A percentile compares a stretch with the other conserved stretches of the same genome.
Conservation (phyloP, 1,140 invertebrate species). For the Drosophila bifasciata region DNA sequence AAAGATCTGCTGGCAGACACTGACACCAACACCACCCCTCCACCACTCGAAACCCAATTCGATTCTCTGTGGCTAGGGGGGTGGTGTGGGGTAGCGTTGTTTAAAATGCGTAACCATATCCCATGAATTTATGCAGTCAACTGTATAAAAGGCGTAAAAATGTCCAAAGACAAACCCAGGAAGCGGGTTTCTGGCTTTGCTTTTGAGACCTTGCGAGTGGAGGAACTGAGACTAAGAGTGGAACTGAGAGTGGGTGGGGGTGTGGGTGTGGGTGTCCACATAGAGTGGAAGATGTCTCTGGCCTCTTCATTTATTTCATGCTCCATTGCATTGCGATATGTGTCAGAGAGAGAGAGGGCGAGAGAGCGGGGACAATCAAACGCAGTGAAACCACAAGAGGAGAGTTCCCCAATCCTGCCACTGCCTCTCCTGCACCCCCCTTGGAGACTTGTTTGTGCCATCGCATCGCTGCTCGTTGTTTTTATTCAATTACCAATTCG, state of each 20-base stretch:
- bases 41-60: neutral
- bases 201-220: conserved; percentile 7
- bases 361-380: conserved; percentile 64
- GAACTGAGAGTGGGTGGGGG: too few relatives aligned
- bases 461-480: conserved; percentile 54
- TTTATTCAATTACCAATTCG: conserved; percentile 76
- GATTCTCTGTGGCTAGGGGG: too few relatives aligned
- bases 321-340: conserved; percentile 73
- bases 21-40: neutral
- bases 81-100: conserved; percentile 41
- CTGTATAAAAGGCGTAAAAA: conserved; percentile 77
- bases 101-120: conserved; percentile 73
- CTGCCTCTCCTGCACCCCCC: too few relatives aligned
- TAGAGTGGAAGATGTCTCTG: neutral
- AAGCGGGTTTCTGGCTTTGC: conserved; percentile 1
- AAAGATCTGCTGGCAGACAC: conserved; percentile 21
- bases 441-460: conserved; percentile 57
- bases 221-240: too few relatives aligned
- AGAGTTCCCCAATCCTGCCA: too few relatives aligned
- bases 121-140: conserved; percentile 72
- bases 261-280: too few relatives aligned
- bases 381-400: conserved; percentile 49
- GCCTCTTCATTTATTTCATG: conserved; percentile 74
- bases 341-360: conserved; percentile 63
- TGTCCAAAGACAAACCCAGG: conserved; percentile 49